These are phyloP conservation scores for Pterophyllum scalare DNA, from an alignment of 2,113 vertebrate genomes.

Conservation along the genomic window DNA sequence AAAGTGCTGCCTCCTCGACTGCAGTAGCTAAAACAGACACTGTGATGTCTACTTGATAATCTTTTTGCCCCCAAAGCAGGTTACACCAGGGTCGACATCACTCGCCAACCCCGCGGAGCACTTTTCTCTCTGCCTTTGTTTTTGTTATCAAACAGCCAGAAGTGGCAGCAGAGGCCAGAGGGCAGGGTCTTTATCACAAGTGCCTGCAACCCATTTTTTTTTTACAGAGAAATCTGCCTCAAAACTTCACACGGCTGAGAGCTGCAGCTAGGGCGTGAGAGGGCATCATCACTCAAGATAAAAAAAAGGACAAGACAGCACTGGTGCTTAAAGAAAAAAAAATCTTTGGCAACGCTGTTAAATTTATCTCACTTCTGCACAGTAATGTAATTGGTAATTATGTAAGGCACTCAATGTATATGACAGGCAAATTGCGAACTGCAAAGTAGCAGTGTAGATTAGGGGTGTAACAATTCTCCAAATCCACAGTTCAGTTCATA, in stretches of 20 bases:
- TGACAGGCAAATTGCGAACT: neutral
- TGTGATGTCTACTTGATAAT: conserved; percentile 44
- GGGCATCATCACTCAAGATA: conserved; percentile 33
- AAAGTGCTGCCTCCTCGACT: conserved; percentile 19
- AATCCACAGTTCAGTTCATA: neutral
- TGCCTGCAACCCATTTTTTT: neutral
- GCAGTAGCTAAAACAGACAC: conserved; percentile 12
- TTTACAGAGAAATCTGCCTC: conserved; percentile 26
- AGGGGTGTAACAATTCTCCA: neutral
- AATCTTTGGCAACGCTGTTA: neutral
- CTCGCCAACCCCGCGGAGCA: conserved; percentile 12
- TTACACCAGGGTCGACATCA: conserved; percentile 52
- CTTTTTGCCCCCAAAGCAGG: conserved; percentile 21
- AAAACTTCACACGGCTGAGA: conserved; percentile 9
- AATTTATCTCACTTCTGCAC: neutral
- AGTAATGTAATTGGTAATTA: neutral
- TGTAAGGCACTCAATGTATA: accelerated
- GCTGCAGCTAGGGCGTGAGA: conserved; percentile 11
- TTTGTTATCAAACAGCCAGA: conserved; percentile 47
- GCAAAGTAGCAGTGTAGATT: neutral
- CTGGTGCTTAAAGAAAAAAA: conserved; percentile 1
- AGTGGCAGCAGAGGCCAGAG: conserved; percentile 38
- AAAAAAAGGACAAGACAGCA: neutral
- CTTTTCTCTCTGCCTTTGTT: conserved; percentile 20
- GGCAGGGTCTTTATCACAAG: conserved; percentile 22